phyloP scores from a whole-genome alignment of 2,113 vertebrate genomes.

The Merops nubicus region DNA sequence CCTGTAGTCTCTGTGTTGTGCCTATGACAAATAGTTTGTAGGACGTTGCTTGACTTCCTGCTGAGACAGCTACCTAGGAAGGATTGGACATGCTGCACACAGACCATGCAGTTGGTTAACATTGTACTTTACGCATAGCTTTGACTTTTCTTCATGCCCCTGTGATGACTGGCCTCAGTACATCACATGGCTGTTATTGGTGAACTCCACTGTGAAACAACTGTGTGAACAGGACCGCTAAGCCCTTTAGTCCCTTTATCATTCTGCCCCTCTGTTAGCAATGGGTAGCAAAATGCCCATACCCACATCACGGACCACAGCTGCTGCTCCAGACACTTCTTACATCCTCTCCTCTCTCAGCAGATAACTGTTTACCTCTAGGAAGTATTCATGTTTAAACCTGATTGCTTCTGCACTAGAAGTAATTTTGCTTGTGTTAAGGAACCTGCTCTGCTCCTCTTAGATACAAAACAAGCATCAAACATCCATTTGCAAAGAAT shows the following conservation, averaged over 20 bases:
- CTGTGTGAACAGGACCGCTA: background rate
- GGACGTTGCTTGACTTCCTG: background rate
- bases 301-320: rapidly evolving
- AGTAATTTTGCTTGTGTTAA: background rate
- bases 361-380: background rate
- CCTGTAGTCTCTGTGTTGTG: background rate
- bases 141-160: background rate
- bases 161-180: background rate
- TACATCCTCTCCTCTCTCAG: background rate
- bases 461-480: background rate
- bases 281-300: background rate
- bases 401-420: background rate
- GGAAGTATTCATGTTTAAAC: background rate
- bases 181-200: rapidly evolving
- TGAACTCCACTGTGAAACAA: background rate
- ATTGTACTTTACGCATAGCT: background rate
- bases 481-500: background rate
- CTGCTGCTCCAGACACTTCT: background rate
- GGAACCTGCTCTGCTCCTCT: background rate
- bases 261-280: rapidly evolving
- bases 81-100: background rate
- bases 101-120: background rate
- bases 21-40: background rate
- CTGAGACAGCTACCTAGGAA: background rate
- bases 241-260: background rate